phyloP scores from a whole-genome alignment of 2,888 invertebrate species.

The Pseudococcus viburni region DNA sequence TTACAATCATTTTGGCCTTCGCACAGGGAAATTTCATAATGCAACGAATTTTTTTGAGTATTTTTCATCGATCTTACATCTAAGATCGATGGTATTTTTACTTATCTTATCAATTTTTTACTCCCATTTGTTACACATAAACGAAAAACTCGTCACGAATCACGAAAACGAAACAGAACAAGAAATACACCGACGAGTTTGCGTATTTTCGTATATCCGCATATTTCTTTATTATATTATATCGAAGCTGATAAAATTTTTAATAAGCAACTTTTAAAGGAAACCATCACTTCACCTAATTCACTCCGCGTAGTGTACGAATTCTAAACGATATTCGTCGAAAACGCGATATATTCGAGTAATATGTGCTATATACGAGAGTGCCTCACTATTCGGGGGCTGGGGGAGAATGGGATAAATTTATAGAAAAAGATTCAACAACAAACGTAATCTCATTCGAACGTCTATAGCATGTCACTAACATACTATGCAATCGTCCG shows the following conservation, averaged over 20 bases:
- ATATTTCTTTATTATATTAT: not conserved
- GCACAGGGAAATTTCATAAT: too few relatives aligned
- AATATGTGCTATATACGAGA: not conserved
- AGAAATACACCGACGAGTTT: too few relatives aligned
- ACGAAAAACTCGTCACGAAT: too few relatives aligned
- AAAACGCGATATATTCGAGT: not conserved
- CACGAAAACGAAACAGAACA: too few relatives aligned
- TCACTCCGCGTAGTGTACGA: not conserved
- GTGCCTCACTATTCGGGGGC: not conserved
- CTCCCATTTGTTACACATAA: too few relatives aligned
- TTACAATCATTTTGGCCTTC: too few relatives aligned
- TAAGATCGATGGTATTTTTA: too few relatives aligned
- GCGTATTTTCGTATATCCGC: too few relatives aligned
- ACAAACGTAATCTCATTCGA: conserved; percentile 40
- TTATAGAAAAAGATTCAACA: conserved; percentile 36
- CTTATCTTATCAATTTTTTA: too few relatives aligned
- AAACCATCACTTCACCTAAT: conserved; percentile 20
- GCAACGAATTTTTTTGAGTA: too few relatives aligned
- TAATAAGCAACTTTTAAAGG: conserved; percentile 32
- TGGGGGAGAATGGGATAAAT: not conserved
- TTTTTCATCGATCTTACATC: too few relatives aligned
- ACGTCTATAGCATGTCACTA: conserved; percentile 47
- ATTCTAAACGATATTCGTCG: not conserved
- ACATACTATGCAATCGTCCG: conserved; percentile 51
- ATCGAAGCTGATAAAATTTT: conserved; percentile 5